Base-by-base conservation (phyloP, 2,113 vertebrate genomes). In the Colistium nudipinnis region DNA sequence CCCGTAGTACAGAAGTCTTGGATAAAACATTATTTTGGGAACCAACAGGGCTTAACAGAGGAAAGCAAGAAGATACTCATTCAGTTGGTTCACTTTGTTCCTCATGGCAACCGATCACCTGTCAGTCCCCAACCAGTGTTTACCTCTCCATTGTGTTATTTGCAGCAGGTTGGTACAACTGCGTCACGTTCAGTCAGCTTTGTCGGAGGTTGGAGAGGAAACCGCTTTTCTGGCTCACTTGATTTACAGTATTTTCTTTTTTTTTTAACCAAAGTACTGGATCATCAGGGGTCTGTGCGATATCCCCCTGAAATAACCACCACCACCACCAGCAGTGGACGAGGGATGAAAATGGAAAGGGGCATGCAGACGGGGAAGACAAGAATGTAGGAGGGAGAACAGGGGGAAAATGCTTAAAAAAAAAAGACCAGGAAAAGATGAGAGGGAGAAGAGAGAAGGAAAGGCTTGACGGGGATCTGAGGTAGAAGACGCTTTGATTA, bases 401-500 rank as follows among this genome's bases (percentile, higher is more conserved):
- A 22, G 9, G 20, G 39, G 33, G n/a, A 9, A 2, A 54, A 16
- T 27, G n/a, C n/a, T n/a, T n/a, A n/a, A n/a, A 62, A 20, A 53
- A 28, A 36, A 6, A 24, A 63, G 20, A 35, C 39, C 56, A 57
- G 49, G 16, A 4, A 56, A 39, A 48, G 49, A 70, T 54, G 35
- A 59, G 64, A 51, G 22, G 22, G 33, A 67, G 35, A 39, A 22
- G 2, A 67, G 35, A 28, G 39, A 39, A 43, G 17, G n/a, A 51
- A 67, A 57, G 52, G 41, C 44, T 81, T 25, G 10, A 61, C 63
- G 49, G 54, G 24, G 61, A 74, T 81, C 62, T 49, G 25, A 54
- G 45, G 35, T 41, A 77, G 62, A 65, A 55, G 67, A 36, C 31
- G 61, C 76, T 82, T 71, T 81, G 73, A 82, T 83, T 56, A 76